Percentiles rank a stretch among this genome's conserved stretches.
Evolutionary conservation across 1,140 invertebrate species (phyloP).

Genomic region (Tetramorium parvispinum): DNA sequence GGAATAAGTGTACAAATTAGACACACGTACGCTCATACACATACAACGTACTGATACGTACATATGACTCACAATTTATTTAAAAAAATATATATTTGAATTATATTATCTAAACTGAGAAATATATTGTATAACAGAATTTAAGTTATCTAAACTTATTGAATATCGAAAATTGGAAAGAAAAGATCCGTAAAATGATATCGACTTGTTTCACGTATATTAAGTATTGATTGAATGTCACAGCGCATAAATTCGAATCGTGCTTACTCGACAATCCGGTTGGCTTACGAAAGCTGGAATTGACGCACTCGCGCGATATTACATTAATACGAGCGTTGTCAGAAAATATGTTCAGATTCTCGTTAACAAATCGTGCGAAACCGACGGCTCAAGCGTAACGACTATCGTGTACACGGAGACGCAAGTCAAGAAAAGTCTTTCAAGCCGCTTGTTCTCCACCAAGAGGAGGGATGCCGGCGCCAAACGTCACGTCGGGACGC

Average conservation of each 20-base stretch:
- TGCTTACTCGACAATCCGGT: neutral
- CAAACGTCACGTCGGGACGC: slow-evolving; percentile 35
- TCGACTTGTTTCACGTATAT: neutral
- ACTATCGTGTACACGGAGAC: slow-evolving; percentile 29
- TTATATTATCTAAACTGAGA: neutral
- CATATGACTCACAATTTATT: too few species aligned
- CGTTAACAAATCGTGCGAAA: slow-evolving; percentile 62
- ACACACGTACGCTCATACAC: too few species aligned
- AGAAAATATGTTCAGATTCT: slow-evolving; percentile 45
- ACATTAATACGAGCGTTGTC: neutral
- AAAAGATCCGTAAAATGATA: neutral
- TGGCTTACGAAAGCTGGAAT: neutral
- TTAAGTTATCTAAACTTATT: neutral
- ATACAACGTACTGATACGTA: too few species aligned
- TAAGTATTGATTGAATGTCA: neutral
- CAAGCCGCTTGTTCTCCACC: slow-evolving; percentile 34
- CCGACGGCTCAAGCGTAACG: slow-evolving; percentile 49
- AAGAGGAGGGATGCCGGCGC: slow-evolving; percentile 50
- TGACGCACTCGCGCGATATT: neutral
- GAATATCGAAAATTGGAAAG: neutral
- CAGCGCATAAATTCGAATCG: neutral
- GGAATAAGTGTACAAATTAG: too few species aligned
- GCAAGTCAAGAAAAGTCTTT: slow-evolving; percentile 38
- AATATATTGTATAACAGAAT: neutral
- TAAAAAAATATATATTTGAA: too few species aligned